Evolutionary conservation across 2,113 vertebrate species (phyloP).

Genomic region (Erythrolamprus reginae): DNA sequence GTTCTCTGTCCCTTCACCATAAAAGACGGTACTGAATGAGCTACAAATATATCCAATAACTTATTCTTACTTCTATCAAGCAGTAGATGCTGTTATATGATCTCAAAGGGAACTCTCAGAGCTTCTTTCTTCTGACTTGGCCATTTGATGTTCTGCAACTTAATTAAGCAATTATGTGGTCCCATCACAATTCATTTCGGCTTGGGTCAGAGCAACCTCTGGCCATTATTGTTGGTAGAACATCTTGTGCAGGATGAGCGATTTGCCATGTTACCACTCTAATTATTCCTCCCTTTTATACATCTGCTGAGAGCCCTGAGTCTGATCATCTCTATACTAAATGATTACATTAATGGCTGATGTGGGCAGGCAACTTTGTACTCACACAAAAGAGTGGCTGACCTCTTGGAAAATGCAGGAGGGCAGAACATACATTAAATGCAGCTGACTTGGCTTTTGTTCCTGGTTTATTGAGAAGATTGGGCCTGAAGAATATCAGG

Average conservation of each 20-base stretch:
- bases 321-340: conserved; percentile 24
- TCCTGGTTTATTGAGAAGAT: background rate
- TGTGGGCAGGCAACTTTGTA: background rate
- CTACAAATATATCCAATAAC: background rate
- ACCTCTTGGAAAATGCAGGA: conserved; percentile 28
- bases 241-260: conserved; percentile 22
- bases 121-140: background rate
- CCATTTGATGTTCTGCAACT: background rate
- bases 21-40: background rate
- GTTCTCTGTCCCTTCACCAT: background rate
- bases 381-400: conserved; percentile 37
- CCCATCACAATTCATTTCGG: conserved; percentile 17
- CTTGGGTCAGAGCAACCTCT: conserved; percentile 13
- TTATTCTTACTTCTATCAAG: background rate
- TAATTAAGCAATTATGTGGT: conserved; percentile 1
- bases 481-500: background rate
- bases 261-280: conserved; percentile 12
- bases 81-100: background rate
- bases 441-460: conserved; percentile 8
- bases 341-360: conserved; percentile 47
- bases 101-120: background rate
- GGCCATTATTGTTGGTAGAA: conserved; percentile 39
- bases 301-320: conserved; percentile 52
- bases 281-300: conserved; percentile 47
- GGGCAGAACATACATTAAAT: conserved; percentile 7